These are phyloP conservation scores for Antheraea pernyi DNA, from an alignment of 1,140 invertebrate genomes.

Conservation along the genomic window DNA sequence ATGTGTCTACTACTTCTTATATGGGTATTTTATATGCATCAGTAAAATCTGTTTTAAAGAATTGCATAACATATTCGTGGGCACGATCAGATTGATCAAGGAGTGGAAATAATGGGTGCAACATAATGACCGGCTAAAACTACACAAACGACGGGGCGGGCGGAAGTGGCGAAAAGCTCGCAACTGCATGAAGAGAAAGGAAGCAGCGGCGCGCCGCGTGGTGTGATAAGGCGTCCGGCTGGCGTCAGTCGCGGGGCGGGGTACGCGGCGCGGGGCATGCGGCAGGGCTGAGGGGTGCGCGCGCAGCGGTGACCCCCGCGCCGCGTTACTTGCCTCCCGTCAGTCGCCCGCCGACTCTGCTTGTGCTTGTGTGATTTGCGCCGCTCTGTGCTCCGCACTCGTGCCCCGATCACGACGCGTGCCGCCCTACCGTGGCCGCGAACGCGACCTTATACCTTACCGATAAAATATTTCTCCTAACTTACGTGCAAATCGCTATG, in stretches of 20 bases:
- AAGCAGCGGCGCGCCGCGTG: constrained; percentile 68
- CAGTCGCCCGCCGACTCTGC: constrained; percentile 74
- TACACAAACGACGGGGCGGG: constrained; percentile 67
- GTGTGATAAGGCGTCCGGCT: constrained; percentile 71
- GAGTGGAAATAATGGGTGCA: constrained; percentile 45
- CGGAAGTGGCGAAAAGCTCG: constrained; percentile 77
- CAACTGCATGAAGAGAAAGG: constrained; percentile 77
- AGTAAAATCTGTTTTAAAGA: not conserved
- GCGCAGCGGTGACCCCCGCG: constrained; percentile 57
- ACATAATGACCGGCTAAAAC: constrained; percentile 65
- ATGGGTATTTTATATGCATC: too few relatives aligned
- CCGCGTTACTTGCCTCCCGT: constrained; percentile 61
- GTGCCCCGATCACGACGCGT: constrained; percentile 74
- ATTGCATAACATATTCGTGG: not conserved
- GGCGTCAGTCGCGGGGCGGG: constrained; percentile 45
- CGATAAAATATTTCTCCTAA: constrained; percentile 71
- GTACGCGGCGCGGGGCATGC: constrained; percentile 31
- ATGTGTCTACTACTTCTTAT: too few relatives aligned
- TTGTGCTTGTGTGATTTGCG: constrained; percentile 77
- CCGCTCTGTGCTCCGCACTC: constrained; percentile 75
- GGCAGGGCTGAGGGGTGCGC: constrained; percentile 50
- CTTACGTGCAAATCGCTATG: constrained; percentile 74
- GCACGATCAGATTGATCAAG: constrained; percentile 26
- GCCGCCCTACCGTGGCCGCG: constrained; percentile 72
- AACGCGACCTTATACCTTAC: constrained; percentile 75